These are phyloP conservation scores for Oreochromis grahami DNA, from an alignment of 2,797 vertebrate species.

Conservation along the genomic window DNA sequence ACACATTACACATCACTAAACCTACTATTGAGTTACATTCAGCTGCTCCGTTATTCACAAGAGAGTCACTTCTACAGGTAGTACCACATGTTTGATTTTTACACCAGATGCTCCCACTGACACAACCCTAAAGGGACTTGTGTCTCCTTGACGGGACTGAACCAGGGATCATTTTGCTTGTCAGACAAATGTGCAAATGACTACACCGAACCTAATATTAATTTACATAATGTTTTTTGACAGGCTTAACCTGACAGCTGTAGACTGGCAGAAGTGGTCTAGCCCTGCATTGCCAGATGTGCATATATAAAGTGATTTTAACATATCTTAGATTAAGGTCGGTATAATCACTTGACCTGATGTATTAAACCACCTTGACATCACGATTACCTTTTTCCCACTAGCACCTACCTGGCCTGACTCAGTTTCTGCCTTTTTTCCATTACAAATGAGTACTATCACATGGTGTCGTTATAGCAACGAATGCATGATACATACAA, in stretches of 20 bases:
- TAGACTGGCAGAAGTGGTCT: not conserved
- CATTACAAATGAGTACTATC: not conserved
- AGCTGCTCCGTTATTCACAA: not conserved
- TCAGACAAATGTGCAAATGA: not conserved
- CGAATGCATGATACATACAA: not conserved
- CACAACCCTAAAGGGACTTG: not conserved
- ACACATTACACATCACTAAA: not conserved
- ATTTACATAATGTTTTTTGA: not conserved
- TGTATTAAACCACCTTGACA: not conserved
- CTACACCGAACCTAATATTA: not conserved
- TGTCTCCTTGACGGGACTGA: not conserved
- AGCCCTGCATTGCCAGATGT: not conserved
- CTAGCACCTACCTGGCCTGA: not conserved
- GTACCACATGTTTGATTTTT: not conserved
- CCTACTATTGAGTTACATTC: not conserved
- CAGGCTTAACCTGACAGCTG: not conserved
- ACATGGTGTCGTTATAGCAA: not conserved
- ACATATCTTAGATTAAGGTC: not conserved
- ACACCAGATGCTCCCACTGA: not conserved
- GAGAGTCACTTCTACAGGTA: not conserved
- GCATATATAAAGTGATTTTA: not conserved
- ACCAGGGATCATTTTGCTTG: not conserved
- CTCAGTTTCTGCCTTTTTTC: not conserved
- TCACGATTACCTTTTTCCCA: not conserved
- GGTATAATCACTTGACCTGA: not conserved